Percentiles rank a stretch among this genome's conserved stretches.
phyloP scores from a whole-genome alignment of 2,113 vertebrate species.

The Sturnus vulgaris region DNA sequence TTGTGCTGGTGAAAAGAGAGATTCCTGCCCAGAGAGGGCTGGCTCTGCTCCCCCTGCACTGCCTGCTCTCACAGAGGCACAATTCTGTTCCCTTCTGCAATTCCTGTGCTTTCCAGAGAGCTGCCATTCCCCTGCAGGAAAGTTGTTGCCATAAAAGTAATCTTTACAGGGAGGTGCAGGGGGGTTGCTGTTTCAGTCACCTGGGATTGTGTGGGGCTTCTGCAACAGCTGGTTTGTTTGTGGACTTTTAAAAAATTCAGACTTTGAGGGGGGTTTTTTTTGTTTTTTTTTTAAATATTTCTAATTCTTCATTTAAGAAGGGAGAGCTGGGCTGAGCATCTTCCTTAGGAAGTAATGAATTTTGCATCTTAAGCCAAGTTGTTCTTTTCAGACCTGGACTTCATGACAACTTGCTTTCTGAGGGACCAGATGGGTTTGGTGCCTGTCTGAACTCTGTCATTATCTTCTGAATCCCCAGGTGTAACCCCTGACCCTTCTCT shows the following conservation, averaged over 20 bases:
- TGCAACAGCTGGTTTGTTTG: neutral
- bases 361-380: neutral
- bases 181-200: neutral
- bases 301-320: neutral
- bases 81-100: neutral
- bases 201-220: neutral
- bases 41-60: fast-evolving
- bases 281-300: neutral
- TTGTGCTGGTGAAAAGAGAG: constrained; percentile 22
- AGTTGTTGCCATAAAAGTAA: neutral
- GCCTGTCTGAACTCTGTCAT: neutral
- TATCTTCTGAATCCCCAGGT: constrained; percentile 9
- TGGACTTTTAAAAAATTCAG: neutral
- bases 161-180: neutral
- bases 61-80: neutral
- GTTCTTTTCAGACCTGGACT: neutral
- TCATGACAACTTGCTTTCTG: neutral
- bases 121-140: neutral
- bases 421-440: neutral
- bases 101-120: neutral
- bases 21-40: neutral
- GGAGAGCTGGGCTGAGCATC: neutral
- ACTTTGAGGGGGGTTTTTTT: neutral
- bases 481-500: constrained; percentile 13
- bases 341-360: neutral